These are phyloP conservation scores for Thalassarche chlororhynchos DNA, from an alignment of 2,113 vertebrate species.

Conservation along the genomic window DNA sequence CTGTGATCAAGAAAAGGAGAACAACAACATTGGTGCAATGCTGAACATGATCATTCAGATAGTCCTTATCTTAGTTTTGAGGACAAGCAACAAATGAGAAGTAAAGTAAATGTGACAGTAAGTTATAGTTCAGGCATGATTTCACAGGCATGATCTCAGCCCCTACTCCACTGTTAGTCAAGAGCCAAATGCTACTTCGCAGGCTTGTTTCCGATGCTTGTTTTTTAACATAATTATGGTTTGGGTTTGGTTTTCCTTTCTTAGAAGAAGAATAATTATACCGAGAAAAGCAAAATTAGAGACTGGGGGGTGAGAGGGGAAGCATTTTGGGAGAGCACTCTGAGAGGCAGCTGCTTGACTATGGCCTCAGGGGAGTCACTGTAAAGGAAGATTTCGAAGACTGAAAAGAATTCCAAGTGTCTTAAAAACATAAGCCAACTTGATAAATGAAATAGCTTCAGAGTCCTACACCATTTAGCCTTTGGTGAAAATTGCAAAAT, in stretches of 20 bases:
- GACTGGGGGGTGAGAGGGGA: neutral
- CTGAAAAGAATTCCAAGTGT: neutral
- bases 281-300: neutral
- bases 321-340: neutral
- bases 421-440: neutral
- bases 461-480: neutral
- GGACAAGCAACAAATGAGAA: neutral
- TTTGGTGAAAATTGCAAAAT: neutral
- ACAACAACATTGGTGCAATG: neutral
- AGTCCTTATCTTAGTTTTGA: neutral
- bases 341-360: neutral
- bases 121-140: neutral
- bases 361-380: neutral
- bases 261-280: neutral
- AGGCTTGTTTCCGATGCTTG: neutral
- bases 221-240: neutral
- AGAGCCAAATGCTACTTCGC: neutral
- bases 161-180: neutral
- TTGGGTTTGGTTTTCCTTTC: neutral
- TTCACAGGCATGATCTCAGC: neutral
- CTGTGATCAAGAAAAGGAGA: neutral
- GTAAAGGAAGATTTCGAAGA: neutral
- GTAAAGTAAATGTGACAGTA: neutral
- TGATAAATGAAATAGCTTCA: neutral
- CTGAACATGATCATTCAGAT: neutral